A percentile compares a stretch with the other conserved stretches of the same genome.
Conservation (phyloP, 2,888 invertebrate species). For the Darwinula stevensoni region DNA sequence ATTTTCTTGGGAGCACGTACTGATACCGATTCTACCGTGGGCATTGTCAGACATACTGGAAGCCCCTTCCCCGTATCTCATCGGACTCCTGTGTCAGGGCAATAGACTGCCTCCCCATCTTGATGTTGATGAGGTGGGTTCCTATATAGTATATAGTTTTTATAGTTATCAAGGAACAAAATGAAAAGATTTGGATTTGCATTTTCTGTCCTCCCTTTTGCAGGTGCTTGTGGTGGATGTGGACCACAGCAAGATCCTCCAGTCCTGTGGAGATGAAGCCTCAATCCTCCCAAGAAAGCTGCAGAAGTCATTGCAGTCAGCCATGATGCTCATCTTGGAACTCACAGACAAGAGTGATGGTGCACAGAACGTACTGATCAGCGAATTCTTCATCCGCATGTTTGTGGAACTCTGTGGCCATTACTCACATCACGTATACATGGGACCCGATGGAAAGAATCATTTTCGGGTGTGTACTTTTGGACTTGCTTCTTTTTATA, state of each 20-base stretch:
- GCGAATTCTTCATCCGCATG: conserved; percentile 43
- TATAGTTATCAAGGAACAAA: too few species aligned
- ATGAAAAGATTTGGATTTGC: too few species aligned
- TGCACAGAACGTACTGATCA: conserved; percentile 36
- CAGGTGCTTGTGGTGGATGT: conserved; percentile 34
- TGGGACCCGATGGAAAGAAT: conserved; percentile 17
- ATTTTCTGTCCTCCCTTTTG: conserved; percentile 3
- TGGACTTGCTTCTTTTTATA: too few species aligned
- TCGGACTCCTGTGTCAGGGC: conserved; percentile 40
- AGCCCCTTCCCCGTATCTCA: conserved; percentile 44
- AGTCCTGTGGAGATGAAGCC: conserved; percentile 40
- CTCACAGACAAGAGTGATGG: conserved; percentile 20
- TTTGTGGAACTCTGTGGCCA: conserved; percentile 46
- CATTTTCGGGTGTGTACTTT: conserved; percentile 21
- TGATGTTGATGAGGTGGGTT: background rate
- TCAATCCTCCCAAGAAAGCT: conserved; percentile 37
- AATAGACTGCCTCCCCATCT: conserved; percentile 1
- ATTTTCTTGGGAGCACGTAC: conserved; percentile 54
- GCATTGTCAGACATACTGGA: conserved; percentile 29
- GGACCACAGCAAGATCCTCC: conserved; percentile 24
- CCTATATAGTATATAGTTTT: background rate
- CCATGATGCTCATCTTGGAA: conserved; percentile 19
- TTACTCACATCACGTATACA: conserved; percentile 27
- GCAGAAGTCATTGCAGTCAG: conserved; percentile 32
- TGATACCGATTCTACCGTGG: conserved; percentile 40